A percentile compares a stretch with the other conserved stretches of the same genome.
These are phyloP conservation scores for Cheracebus regulus DNA, from an alignment of 2,797 vertebrate species.

Conservation along the genomic window DNA sequence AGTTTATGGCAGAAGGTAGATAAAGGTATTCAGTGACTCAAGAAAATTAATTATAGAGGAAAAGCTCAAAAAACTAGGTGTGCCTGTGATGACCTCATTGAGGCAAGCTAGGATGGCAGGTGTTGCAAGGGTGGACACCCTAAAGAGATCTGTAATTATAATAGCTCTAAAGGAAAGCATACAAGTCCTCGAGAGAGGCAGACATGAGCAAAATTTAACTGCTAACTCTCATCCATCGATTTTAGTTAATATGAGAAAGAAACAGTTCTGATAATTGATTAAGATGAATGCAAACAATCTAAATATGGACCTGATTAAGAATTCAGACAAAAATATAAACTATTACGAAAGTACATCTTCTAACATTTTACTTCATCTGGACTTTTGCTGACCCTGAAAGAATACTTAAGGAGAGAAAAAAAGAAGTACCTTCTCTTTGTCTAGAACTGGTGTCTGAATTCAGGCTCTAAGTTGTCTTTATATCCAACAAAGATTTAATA, in stretches of 20 bases:
- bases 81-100: background rate
- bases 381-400: background rate
- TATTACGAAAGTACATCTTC: background rate
- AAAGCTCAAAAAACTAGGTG: constrained; percentile 2
- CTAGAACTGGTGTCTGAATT: background rate
- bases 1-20: constrained; percentile 24
- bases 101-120: background rate
- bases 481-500: background rate
- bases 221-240: background rate
- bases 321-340: background rate
- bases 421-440: background rate
- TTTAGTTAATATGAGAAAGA: constrained; percentile 34
- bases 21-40: constrained; percentile 48
- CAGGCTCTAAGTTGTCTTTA: background rate
- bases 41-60: constrained; percentile 50
- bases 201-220: background rate
- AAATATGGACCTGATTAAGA: background rate
- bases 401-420: background rate
- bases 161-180: background rate
- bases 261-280: background rate
- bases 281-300: background rate
- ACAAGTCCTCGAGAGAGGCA: background rate
- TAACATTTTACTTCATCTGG: background rate
- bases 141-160: background rate
- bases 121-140: background rate